phyloP scores from a whole-genome alignment of 2,888 invertebrate genomes.

The Ophion ventricosus region DNA sequence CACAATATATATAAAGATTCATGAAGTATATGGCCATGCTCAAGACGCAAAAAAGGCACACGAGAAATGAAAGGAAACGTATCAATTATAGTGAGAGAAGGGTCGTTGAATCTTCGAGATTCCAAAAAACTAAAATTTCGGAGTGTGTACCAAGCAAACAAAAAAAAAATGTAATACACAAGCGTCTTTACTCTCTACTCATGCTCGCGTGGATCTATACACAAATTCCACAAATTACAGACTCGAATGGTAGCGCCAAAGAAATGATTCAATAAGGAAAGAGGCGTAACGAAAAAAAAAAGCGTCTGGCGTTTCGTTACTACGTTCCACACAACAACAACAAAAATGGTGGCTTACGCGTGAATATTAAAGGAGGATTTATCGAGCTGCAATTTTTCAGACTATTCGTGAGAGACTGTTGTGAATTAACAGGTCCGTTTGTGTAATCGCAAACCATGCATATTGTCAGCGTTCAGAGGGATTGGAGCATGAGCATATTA shows the following conservation, averaged over 20 bases:
- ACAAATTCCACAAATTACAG: not conserved
- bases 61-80: slow-evolving; percentile 37
- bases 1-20: slow-evolving; percentile 18
- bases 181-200: slow-evolving; percentile 20
- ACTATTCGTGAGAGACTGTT: slow-evolving; percentile 23
- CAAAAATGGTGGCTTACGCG: not conserved
- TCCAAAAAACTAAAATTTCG: slow-evolving; percentile 10
- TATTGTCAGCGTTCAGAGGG: slow-evolving; percentile 27
- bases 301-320: not conserved
- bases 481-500: slow-evolving; percentile 49
- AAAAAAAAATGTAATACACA: slow-evolving; percentile 21
- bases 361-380: slow-evolving; percentile 5
- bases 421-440: slow-evolving; percentile 19
- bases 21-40: slow-evolving; percentile 53
- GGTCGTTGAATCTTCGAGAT: slow-evolving; percentile 23
- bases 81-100: slow-evolving; percentile 26
- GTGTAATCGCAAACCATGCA: slow-evolving; percentile 24
- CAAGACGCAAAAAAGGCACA: slow-evolving; percentile 42
- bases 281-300: not conserved
- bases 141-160: slow-evolving; percentile 52
- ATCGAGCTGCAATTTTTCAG: slow-evolving; percentile 19
- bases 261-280: not conserved
- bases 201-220: slow-evolving; percentile 32
- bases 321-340: slow-evolving; percentile 22
- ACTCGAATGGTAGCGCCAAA: not conserved